A percentile compares a stretch with the other conserved stretches of the same genome.
These are phyloP conservation scores for Anagrus nilaparvatae DNA, from an alignment of 1,140 invertebrate genomes.

Conservation along the genomic window DNA sequence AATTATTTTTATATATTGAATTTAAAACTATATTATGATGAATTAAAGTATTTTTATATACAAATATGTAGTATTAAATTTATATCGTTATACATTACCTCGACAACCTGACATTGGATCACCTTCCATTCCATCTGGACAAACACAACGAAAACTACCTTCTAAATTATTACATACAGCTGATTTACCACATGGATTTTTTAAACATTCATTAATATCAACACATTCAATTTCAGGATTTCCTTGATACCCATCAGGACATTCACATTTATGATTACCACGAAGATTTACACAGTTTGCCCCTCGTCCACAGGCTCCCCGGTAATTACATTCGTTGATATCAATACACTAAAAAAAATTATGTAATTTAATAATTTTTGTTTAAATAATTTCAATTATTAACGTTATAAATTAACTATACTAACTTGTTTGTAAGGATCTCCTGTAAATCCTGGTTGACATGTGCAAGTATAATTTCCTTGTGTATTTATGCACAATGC, in stretches of 20 bases:
- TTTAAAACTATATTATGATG: too few species aligned
- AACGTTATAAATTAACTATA: too few species aligned
- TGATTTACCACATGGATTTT: conserved; percentile 58
- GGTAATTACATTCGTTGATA: conserved; percentile 68
- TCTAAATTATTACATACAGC: conserved; percentile 63
- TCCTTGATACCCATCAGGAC: conserved; percentile 68
- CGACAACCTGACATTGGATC: conserved; percentile 60
- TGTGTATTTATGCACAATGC: conserved; percentile 72
- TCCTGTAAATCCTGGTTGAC: conserved; percentile 71
- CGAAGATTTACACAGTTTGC: conserved; percentile 71
- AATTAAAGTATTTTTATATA: too few species aligned
- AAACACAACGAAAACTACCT: conserved; percentile 63
- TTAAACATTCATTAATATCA: conserved; percentile 61
- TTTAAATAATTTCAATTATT: conserved; percentile 3
- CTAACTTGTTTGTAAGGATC: conserved; percentile 74
- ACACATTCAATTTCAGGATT: conserved; percentile 58
- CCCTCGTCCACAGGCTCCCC: conserved; percentile 62
- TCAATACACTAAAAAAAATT: conserved; percentile 67
- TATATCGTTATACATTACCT: conserved; percentile 52
- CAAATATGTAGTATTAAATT: too few species aligned
- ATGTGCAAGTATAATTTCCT: conserved; percentile 82
- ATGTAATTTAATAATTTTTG: conserved; percentile 6
- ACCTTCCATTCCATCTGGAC: conserved; percentile 65
- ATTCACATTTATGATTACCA: conserved; percentile 72
- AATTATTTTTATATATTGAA: too few species aligned